Percentiles rank a stretch among this genome's conserved stretches.
These are phyloP conservation scores for Semnornis frantzii DNA, from an alignment of 2,113 vertebrate species.

Conservation along the genomic window DNA sequence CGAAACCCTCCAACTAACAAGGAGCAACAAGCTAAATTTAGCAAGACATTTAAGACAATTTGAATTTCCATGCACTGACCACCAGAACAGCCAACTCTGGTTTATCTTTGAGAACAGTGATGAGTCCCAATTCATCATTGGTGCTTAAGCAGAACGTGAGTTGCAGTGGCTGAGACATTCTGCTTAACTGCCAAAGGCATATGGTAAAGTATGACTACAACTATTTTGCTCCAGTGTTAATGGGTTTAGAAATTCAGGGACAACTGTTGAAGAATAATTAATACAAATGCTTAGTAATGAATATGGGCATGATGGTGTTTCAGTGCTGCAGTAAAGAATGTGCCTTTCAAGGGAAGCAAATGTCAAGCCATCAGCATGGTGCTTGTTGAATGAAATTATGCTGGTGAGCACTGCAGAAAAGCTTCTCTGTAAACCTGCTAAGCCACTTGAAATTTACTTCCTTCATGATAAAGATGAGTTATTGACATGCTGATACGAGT, in stretches of 20 bases:
- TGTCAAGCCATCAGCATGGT: not conserved
- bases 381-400: not conserved
- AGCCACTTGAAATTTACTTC: constrained; percentile 15
- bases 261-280: not conserved
- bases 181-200: constrained; percentile 9
- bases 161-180: not conserved
- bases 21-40: not conserved
- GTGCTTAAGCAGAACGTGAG: constrained; percentile 1
- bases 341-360: not conserved
- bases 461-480: not conserved
- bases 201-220: constrained; percentile 28
- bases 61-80: not conserved
- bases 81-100: not conserved
- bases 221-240: not conserved
- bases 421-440: not conserved
- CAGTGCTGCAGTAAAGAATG: not conserved
- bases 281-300: not conserved
- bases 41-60: not conserved
- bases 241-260: not conserved
- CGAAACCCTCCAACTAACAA: not conserved
- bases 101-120: not conserved
- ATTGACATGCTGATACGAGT: not conserved
- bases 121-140: not conserved
- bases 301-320: not conserved
- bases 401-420: not conserved